Conservation (phyloP, 2,888 invertebrate genomes). For the Dynastes tityus region DNA sequence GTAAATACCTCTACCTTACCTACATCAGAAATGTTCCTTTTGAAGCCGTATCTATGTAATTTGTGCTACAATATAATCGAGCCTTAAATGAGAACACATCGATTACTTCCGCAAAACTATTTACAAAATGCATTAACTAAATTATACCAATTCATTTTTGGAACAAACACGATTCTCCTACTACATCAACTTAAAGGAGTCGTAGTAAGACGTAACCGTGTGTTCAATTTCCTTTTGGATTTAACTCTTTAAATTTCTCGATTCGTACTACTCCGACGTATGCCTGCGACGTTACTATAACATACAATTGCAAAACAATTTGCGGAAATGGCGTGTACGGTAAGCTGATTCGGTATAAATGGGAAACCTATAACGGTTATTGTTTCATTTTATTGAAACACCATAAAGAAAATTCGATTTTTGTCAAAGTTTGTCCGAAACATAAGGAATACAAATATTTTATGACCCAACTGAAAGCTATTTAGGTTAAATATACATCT, state of each 20-base stretch:
- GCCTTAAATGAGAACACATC: not conserved
- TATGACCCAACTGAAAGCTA: not conserved
- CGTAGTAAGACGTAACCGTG: not conserved
- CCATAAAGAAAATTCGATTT: slow-evolving; percentile 14
- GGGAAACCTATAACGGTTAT: slow-evolving; percentile 40
- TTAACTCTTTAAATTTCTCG: slow-evolving; percentile 25
- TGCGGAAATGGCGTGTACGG: slow-evolving; percentile 25
- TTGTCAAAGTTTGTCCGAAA: not conserved
- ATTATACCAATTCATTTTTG: slow-evolving; percentile 19
- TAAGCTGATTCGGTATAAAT: slow-evolving; percentile 32
- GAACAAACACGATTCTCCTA: not conserved
- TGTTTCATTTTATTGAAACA: slow-evolving; percentile 33
- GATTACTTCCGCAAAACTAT: not conserved
- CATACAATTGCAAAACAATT: slow-evolving; percentile 46
- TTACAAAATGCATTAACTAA: not conserved
- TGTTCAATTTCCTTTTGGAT: slow-evolving; percentile 19
- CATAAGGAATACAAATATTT: slow-evolving; percentile 2
- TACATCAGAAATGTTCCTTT: too few species aligned
- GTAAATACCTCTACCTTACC: too few species aligned
- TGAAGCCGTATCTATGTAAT: too few species aligned
- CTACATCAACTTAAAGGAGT: slow-evolving; percentile 17
- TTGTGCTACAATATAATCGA: too few species aligned
- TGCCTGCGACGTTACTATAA: slow-evolving; percentile 13
- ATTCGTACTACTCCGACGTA: not conserved
- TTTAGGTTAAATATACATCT: too few species aligned